phyloP scores from a whole-genome alignment of 2,888 invertebrate species.

The Hemaris fuciformis region DNA sequence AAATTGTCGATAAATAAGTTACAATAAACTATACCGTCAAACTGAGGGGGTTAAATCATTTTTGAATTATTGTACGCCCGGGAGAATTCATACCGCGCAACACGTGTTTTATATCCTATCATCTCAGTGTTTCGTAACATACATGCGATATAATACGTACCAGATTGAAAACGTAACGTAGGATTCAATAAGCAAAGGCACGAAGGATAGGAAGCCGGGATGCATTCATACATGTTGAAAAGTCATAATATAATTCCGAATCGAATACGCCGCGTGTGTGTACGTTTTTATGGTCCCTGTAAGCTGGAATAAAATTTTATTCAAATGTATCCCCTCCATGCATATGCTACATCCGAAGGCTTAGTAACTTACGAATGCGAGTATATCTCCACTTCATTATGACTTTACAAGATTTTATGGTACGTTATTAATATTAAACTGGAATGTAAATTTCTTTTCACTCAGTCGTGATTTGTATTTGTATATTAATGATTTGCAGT shows the following conservation, averaged over 20 bases:
- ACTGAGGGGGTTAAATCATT: slow-evolving; percentile 58
- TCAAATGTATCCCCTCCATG: slow-evolving; percentile 44
- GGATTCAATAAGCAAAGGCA: slow-evolving; percentile 70
- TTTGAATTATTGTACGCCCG: slow-evolving; percentile 66
- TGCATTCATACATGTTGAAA: slow-evolving; percentile 73
- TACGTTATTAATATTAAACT: not conserved
- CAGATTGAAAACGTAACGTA: slow-evolving; percentile 70
- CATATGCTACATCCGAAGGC: slow-evolving; percentile 33
- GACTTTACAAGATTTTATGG: not conserved
- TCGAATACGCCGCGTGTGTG: slow-evolving; percentile 62
- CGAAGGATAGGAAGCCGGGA: slow-evolving; percentile 60
- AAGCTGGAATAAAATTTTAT: slow-evolving; percentile 58
- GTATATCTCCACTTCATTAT: slow-evolving; percentile 4
- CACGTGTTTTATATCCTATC: slow-evolving; percentile 71
- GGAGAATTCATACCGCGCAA: slow-evolving; percentile 63
- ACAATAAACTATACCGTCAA: slow-evolving; percentile 58
- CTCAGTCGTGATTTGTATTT: not conserved
- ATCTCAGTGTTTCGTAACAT: slow-evolving; percentile 62
- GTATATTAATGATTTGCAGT: not conserved
- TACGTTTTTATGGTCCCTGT: slow-evolving; percentile 59
- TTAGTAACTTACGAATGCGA: slow-evolving; percentile 26
- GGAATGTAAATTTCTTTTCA: not conserved
- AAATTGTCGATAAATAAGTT: slow-evolving; percentile 49
- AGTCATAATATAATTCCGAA: slow-evolving; percentile 73
- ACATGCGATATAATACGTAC: slow-evolving; percentile 43